A percentile compares a stretch with the other conserved stretches of the same genome.
phyloP scores from a whole-genome alignment of 2,888 invertebrate species.

The Agapostemon virescens region DNA sequence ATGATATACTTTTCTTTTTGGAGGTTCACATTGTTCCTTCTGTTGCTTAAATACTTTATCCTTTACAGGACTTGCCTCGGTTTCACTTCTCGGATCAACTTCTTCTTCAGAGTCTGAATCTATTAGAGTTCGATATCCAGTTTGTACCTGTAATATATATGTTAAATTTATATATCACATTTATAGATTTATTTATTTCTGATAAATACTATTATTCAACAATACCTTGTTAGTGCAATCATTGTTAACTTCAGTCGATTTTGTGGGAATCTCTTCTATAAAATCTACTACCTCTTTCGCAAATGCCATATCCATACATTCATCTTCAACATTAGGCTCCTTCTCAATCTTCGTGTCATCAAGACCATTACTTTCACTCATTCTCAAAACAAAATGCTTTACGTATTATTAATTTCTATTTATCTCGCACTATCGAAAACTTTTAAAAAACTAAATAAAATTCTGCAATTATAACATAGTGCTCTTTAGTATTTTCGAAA shows the following conservation, averaged over 20 bases:
- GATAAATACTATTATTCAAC: not conserved
- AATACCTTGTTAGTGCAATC: not conserved
- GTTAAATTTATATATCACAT: too few relatives aligned
- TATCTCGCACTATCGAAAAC: not conserved
- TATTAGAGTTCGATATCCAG: slow-evolving; percentile 22
- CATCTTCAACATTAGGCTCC: not conserved
- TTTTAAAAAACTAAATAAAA: not conserved
- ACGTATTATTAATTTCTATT: not conserved
- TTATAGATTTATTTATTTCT: slow-evolving; percentile 13
- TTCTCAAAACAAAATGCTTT: not conserved
- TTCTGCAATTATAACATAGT: not conserved
- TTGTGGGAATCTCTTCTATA: not conserved
- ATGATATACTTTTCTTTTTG: slow-evolving; percentile 24
- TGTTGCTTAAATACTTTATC: not conserved
- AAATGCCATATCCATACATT: not conserved
- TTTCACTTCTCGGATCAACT: not conserved
- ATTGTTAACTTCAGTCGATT: not conserved
- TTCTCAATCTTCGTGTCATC: not conserved
- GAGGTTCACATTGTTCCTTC: not conserved
- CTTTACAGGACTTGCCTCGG: not conserved
- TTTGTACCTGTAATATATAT: slow-evolving; percentile 13
- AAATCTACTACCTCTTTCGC: not conserved
- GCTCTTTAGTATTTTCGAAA: not conserved
- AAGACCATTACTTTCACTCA: not conserved
- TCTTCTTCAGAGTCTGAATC: slow-evolving; percentile 52